phyloP scores from a whole-genome alignment of 2,113 vertebrate species.

The Podocnemis expansa region DNA sequence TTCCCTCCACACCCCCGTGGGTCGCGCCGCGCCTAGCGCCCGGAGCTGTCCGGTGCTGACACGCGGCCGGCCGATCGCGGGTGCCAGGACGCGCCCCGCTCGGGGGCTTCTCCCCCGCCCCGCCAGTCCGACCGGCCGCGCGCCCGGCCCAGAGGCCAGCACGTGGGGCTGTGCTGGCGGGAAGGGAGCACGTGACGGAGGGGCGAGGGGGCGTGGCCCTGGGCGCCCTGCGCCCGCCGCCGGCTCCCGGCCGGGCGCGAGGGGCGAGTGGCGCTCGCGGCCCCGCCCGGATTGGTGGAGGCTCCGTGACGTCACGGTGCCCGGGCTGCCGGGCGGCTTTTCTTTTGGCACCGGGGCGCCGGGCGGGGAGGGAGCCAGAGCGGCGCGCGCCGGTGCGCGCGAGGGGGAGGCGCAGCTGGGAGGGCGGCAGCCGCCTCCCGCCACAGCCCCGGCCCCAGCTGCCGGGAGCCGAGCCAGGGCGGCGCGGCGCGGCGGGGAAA shows the following conservation, averaged over 20 bases:
- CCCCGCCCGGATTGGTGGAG: slow-evolving; percentile 64
- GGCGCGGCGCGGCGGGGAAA: neutral
- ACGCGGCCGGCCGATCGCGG: too few species aligned
- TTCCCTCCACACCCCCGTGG: too few species aligned
- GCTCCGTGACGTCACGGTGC: slow-evolving; percentile 67
- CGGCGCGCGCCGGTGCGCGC: slow-evolving; percentile 48
- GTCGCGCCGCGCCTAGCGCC: too few species aligned
- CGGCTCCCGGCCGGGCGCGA: neutral
- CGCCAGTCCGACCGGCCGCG: neutral
- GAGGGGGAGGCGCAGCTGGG: slow-evolving; percentile 66
- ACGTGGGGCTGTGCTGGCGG: neutral
- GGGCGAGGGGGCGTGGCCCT: neutral
- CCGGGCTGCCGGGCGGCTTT: slow-evolving; percentile 13
- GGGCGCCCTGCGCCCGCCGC: neutral
- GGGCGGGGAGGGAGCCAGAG: slow-evolving; percentile 40
- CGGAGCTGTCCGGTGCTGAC: neutral
- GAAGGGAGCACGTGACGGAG: too few species aligned
- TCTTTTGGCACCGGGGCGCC: neutral
- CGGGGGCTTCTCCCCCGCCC: slow-evolving; percentile 28
- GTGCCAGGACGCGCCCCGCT: too few species aligned
- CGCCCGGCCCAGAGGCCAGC: neutral
- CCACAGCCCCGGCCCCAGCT: neutral
- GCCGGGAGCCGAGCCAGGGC: neutral
- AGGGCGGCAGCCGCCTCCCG: slow-evolving; percentile 24
- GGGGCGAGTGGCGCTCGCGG: neutral